phyloP scores from a whole-genome alignment of 2,888 invertebrate genomes.

The Phortica okadai region DNA sequence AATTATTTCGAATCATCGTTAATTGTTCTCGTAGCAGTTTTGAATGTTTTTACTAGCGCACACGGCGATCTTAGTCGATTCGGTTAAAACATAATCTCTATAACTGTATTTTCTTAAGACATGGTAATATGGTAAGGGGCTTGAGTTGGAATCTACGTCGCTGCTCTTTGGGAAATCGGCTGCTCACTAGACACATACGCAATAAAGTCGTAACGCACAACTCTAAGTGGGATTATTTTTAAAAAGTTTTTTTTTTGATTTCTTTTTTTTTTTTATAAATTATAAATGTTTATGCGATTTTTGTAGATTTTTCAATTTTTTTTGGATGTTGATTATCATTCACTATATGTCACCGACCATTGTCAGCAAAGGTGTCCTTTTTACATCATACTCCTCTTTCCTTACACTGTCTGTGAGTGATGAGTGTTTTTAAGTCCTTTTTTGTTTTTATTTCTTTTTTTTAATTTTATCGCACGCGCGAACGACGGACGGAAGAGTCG shows the following conservation, averaged over 20 bases:
- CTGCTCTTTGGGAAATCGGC: background rate
- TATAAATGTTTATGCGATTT: slow-evolving; percentile 32
- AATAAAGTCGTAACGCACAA: slow-evolving; percentile 1
- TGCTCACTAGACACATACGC: slow-evolving; percentile 15
- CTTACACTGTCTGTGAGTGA: background rate
- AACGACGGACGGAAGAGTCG: slow-evolving; percentile 23
- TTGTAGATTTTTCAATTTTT: slow-evolving; percentile 41
- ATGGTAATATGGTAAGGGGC: background rate
- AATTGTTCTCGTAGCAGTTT: background rate
- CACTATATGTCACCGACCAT: background rate
- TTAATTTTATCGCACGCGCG: slow-evolving; percentile 26
- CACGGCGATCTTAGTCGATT: slow-evolving; percentile 1
- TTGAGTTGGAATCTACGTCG: background rate
- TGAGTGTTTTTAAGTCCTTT: background rate
- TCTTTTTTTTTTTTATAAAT: slow-evolving; percentile 37
- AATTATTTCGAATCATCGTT: slow-evolving; percentile 8
- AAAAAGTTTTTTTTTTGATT: slow-evolving; percentile 23
- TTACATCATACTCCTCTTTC: slow-evolving; percentile 18
- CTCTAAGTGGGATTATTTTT: background rate
- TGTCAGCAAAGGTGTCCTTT: slow-evolving; percentile 4
- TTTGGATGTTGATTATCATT: slow-evolving; percentile 44
- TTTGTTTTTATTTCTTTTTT: slow-evolving; percentile 35
- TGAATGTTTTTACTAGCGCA: background rate
- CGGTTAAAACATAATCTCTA: background rate
- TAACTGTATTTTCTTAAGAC: background rate